A percentile compares a stretch with the other conserved stretches of the same genome.
Conservation (phyloP, 2,888 invertebrate species). For the Scaptodrosophila latifasciaeformis region DNA sequence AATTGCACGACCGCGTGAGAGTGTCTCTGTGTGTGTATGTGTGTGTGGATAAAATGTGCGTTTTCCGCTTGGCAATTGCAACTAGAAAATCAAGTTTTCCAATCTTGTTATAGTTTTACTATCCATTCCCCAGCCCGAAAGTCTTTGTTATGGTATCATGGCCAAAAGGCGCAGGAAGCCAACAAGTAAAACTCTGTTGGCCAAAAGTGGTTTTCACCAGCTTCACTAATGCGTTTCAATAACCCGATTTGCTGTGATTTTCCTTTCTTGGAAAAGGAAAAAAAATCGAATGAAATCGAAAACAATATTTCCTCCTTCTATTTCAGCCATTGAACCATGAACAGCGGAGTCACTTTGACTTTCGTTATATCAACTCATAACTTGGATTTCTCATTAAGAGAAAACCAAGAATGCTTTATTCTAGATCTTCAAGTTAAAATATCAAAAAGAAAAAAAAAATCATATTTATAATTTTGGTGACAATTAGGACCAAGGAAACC, state of each 20-base stretch:
- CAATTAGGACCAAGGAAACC: constrained; percentile 24
- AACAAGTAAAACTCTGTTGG: too few relatives aligned
- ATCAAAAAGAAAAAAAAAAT: constrained; percentile 4
- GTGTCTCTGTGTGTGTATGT: too few relatives aligned
- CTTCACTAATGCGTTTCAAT: constrained; percentile 50
- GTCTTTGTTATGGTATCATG: not conserved
- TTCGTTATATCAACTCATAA: too few relatives aligned
- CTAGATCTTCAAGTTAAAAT: too few relatives aligned
- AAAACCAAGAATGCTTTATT: too few relatives aligned
- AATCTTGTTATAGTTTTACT: constrained; percentile 26
- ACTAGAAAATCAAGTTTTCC: constrained; percentile 61
- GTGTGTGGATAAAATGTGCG: constrained; percentile 25
- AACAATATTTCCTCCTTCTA: constrained; percentile 42
- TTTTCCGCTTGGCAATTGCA: constrained; percentile 39
- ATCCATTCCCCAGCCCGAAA: too few relatives aligned
- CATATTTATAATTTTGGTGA: constrained; percentile 21
- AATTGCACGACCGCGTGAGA: too few relatives aligned
- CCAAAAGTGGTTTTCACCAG: constrained; percentile 63
- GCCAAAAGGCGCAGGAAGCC: constrained; percentile 4
- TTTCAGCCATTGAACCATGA: constrained; percentile 58
- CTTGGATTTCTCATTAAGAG: too few relatives aligned
- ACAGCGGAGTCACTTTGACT: too few relatives aligned
- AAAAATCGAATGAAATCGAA: constrained; percentile 42
- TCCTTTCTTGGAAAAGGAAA: not conserved
- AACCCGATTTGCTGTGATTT: constrained; percentile 5